Percentiles rank a stretch among this genome's conserved stretches.
Conservation (phyloP, 2,113 vertebrate genomes). For the Rana temporaria region DNA sequence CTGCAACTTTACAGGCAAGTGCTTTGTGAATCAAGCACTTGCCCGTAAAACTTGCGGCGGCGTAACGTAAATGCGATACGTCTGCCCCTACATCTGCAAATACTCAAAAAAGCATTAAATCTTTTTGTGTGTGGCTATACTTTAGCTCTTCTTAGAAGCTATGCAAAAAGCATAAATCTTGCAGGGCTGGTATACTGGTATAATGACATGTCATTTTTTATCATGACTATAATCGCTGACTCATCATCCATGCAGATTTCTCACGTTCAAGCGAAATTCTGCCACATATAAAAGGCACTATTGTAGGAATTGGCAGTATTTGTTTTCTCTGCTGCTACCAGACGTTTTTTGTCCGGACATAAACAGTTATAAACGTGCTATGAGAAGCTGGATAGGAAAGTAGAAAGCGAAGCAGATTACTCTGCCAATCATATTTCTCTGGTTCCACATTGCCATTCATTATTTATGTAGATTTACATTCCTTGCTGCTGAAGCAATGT, state of each 20-base stretch:
- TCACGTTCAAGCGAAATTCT: neutral
- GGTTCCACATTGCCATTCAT: neutral
- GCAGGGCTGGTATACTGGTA: neutral
- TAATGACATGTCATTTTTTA: neutral
- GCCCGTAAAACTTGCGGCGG: too few relatives aligned
- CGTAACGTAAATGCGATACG: too few relatives aligned
- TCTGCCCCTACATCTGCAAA: too few relatives aligned
- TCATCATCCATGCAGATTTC: neutral
- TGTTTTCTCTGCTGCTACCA: constrained; percentile 1
- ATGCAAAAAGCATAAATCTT: too few relatives aligned
- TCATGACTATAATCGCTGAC: neutral
- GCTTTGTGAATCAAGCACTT: too few relatives aligned
- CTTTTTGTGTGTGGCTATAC: too few relatives aligned
- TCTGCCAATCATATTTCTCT: neutral
- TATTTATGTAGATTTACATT: constrained; percentile 43
- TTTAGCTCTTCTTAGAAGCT: too few relatives aligned
- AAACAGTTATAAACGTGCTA: constrained; percentile 2
- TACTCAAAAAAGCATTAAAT: too few relatives aligned
- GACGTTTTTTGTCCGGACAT: constrained; percentile 7
- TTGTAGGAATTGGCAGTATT: constrained; percentile 6
- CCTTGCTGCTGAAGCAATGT: constrained; percentile 29
- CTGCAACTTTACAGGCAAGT: too few relatives aligned
- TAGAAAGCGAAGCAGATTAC: neutral
- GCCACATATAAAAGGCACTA: neutral
- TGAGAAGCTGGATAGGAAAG: neutral